Evolutionary conservation across 1,140 invertebrate genomes (phyloP).

Genomic region (Nephila pilipes): DNA sequence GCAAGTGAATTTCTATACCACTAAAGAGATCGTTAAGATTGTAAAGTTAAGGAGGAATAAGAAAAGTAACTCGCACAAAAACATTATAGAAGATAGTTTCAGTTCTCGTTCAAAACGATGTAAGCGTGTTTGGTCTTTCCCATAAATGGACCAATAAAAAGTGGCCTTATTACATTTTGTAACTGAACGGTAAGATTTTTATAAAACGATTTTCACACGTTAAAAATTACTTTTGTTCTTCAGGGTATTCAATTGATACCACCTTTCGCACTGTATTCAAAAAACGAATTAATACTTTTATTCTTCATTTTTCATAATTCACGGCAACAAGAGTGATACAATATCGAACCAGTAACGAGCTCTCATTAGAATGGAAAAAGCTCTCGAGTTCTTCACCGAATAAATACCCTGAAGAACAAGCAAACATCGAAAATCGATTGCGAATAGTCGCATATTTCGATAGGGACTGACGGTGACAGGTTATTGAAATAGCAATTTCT

Average conservation of each 20-base stretch:
- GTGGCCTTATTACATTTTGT: too few relatives aligned
- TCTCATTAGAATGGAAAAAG: background rate
- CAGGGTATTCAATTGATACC: too few relatives aligned
- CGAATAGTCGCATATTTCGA: background rate
- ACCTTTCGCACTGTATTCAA: too few relatives aligned
- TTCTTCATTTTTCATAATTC: background rate
- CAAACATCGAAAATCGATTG: background rate
- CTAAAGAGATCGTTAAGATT: background rate
- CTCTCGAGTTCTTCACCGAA: background rate
- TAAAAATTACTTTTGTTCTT: too few relatives aligned
- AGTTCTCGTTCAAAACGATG: too few relatives aligned
- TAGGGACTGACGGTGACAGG: background rate
- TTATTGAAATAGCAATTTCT: background rate
- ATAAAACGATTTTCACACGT: too few relatives aligned
- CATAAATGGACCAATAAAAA: too few relatives aligned
- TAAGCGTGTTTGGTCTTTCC: too few relatives aligned
- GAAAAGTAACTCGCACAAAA: too few relatives aligned
- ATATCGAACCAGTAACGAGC: background rate
- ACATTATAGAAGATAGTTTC: too few relatives aligned
- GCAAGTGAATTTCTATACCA: too few relatives aligned
- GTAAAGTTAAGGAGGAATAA: background rate
- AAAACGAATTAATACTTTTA: background rate
- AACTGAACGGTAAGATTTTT: too few relatives aligned
- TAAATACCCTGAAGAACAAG: background rate
- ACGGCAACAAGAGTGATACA: background rate